Percentiles rank a stretch among this genome's conserved stretches.
These are phyloP conservation scores for Solenopsis fugax DNA, from an alignment of 1,140 invertebrate genomes.

Conservation along the genomic window DNA sequence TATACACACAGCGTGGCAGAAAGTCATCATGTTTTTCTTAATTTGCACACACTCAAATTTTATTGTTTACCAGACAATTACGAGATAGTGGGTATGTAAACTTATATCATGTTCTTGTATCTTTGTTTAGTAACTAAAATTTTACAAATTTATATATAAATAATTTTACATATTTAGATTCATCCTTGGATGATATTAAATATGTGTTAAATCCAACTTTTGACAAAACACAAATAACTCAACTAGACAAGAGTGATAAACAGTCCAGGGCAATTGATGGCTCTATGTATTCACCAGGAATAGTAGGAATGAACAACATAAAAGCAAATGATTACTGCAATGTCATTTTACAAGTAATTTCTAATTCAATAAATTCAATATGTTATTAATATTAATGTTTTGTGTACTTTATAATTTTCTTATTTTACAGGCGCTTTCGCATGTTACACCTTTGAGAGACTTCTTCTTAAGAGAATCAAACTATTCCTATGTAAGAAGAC, in stretches of 20 bases:
- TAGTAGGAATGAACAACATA: conserved; percentile 99
- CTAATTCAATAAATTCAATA: conserved; percentile 14
- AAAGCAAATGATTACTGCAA: conserved; percentile 99
- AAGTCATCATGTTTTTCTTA: conserved; percentile 99
- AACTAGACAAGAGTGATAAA: conserved; percentile 94
- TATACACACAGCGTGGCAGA: conserved; percentile 99
- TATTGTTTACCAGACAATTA: conserved; percentile 99
- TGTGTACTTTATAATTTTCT: background rate
- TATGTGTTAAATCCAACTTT: conserved; percentile 99
- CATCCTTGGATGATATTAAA: conserved; percentile 99
- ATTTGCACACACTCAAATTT: conserved; percentile 98
- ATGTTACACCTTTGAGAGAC: conserved; percentile 97
- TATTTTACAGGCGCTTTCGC: conserved; percentile 93
- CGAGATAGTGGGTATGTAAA: conserved; percentile 96
- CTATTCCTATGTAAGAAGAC: conserved; percentile 95
- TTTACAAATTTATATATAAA: conserved; percentile 63
- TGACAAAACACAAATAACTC: conserved; percentile 92
- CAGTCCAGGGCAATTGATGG: conserved; percentile 98
- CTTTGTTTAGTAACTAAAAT: background rate
- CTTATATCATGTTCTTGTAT: background rate
- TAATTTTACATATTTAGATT: conserved; percentile 89
- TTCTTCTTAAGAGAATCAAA: conserved; percentile 98
- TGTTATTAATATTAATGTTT: background rate
- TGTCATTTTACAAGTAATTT: conserved; percentile 96
- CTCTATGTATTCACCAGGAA: conserved; percentile 98